Evolutionary conservation across 2,888 invertebrate species (phyloP).

Genomic region (Agonopterix arenella): DNA sequence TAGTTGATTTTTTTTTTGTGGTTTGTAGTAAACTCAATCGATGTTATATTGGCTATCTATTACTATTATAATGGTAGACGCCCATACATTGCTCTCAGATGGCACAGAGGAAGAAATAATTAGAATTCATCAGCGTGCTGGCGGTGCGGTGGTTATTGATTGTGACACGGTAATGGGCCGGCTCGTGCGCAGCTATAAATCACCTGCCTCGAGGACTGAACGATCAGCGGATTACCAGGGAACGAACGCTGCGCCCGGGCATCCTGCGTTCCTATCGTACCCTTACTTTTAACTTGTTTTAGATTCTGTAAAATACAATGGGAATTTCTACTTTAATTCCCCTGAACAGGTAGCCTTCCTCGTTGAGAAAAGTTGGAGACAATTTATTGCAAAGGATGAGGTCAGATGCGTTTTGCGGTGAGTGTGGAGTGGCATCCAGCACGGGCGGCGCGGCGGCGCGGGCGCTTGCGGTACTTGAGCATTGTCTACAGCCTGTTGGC

Average conservation of each 20-base stretch:
- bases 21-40: too few relatives aligned
- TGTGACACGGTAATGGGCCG: slow-evolving; percentile 58
- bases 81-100: not conserved
- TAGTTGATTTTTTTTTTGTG: too few relatives aligned
- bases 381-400: slow-evolving; percentile 18
- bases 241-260: slow-evolving; percentile 7
- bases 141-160: slow-evolving; percentile 48
- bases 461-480: slow-evolving; percentile 23
- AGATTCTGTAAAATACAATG: not conserved
- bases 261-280: not conserved
- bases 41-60: not conserved
- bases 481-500: slow-evolving; percentile 22
- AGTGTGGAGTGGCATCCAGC: slow-evolving; percentile 3
- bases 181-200: slow-evolving; percentile 50
- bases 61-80: not conserved
- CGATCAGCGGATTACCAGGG: slow-evolving; percentile 20
- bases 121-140: slow-evolving; percentile 39
- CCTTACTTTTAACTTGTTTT: not conserved
- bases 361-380: slow-evolving; percentile 7
- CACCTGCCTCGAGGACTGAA: slow-evolving; percentile 24
- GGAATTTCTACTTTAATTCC: not conserved
- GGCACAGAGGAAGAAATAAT: slow-evolving; percentile 30
- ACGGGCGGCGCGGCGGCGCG: not conserved
- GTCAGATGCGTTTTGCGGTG: slow-evolving; percentile 17
- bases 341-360: not conserved